Evolutionary conservation across 2,113 vertebrate species (phyloP), one percentile per base, ranked within the genome.

Genomic region (Strigops habroptila): DNA sequence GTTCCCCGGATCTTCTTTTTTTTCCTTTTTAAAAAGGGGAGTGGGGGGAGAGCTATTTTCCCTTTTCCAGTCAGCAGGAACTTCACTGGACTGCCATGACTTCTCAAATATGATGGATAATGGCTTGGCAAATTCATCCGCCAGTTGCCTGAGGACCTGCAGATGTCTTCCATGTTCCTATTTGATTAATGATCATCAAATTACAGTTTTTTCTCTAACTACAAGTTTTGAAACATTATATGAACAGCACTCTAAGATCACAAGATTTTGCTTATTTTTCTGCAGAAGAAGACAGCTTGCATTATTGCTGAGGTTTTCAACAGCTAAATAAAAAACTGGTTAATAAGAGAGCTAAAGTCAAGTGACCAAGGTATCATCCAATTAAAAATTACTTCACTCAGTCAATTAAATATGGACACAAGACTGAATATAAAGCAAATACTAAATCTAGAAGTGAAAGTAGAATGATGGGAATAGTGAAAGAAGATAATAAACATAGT

Each of bases 391-490:
- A 62, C 68, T 65, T 78, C 53, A 39, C 22, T 60, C 5, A 51
- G 14, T 39, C 11, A 14, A 18, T 51, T 63, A 59, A 70, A 92
- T 44, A 59, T 52, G 17, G 21, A 71, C 46, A 31, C 10, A 60
- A 35, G 30, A 51, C 17, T 85, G 85, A 67, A 91, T 67, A 96
- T 89, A 88, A 92, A 91, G 78, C 85, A 82, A 86, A 57, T 9
- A 6, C 67, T 88, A 88, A 93, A 41, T 24, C 70, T 90, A 88
- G 68, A 91, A 73, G 91, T 94, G 48, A 88, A 41, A 86, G 33
- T 28, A 87, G 27, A 69, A 82, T 25, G 9, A 53, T 30, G 10
- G 10, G 35, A 43, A 86, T 28, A 57, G 28, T 86, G n/a, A 93
- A 27, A 89, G 60, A 93, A 46, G 41, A 80, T 24, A 55, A 30